phyloP scores from a whole-genome alignment of 1,140 invertebrate genomes.

The Camponotus pennsylvanicus region DNA sequence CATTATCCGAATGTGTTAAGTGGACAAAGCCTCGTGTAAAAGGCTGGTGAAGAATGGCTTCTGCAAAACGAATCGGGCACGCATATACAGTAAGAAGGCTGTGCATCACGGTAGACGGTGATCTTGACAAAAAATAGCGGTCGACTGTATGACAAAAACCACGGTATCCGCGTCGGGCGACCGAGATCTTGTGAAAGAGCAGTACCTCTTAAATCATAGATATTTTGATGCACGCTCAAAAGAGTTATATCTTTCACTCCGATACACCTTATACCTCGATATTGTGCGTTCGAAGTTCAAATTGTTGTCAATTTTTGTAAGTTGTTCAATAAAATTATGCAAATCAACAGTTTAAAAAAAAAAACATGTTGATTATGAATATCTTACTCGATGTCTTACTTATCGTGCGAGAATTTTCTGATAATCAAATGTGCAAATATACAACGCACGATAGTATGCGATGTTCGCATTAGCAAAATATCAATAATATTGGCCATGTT shows the following conservation, averaged over 20 bases:
- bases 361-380: background rate
- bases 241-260: conserved; percentile 3
- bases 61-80: conserved; percentile 37
- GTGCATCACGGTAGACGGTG: background rate
- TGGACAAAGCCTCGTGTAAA: conserved; percentile 14
- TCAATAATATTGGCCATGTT: background rate
- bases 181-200: conserved; percentile 26
- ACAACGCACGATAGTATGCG: too few species aligned
- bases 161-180: background rate
- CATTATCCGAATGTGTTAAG: conserved; percentile 50
- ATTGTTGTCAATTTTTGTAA: background rate
- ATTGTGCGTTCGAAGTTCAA: background rate
- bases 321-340: background rate
- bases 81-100: conserved; percentile 12
- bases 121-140: conserved; percentile 44
- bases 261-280: background rate
- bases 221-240: background rate
- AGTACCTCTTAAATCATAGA: conserved; percentile 8
- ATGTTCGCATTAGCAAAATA: background rate
- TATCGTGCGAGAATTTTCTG: conserved; percentile 55
- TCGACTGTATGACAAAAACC: conserved; percentile 33
- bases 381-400: conserved; percentile 51
- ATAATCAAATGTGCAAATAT: background rate
- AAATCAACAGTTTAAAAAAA: background rate
- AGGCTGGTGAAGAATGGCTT: background rate